These are phyloP conservation scores for Polyergus mexicanus DNA, from an alignment of 1,140 invertebrate genomes.

Conservation along the genomic window DNA sequence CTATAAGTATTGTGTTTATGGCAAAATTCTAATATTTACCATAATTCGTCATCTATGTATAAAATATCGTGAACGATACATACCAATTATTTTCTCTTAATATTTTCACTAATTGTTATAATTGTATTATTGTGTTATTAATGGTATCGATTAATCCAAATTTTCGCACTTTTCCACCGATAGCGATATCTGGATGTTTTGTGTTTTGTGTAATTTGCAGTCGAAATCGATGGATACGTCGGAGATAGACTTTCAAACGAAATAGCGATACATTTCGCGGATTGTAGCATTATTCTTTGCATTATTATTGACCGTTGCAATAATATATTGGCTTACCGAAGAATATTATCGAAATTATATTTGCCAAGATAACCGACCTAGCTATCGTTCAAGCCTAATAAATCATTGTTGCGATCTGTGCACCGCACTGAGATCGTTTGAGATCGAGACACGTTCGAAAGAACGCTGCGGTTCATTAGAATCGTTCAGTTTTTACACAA, in stretches of 20 bases:
- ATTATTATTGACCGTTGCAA: background rate
- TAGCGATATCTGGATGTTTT: slow-evolving; percentile 4
- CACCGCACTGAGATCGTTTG: background rate
- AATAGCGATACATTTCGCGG: background rate
- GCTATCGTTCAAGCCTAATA: slow-evolving; percentile 10
- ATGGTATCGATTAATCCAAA: slow-evolving; percentile 13
- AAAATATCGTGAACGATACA: background rate
- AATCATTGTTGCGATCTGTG: slow-evolving; percentile 18
- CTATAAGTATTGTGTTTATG: background rate
- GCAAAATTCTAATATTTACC: background rate
- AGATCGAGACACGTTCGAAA: background rate
- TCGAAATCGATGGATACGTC: background rate
- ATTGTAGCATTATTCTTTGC: background rate
- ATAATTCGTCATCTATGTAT: background rate
- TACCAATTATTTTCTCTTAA: background rate
- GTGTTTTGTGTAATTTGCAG: background rate
- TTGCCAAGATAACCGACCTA: slow-evolving; percentile 13
- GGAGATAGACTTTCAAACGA: background rate
- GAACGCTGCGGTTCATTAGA: slow-evolving; percentile 22
- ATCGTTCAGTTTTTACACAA: background rate
- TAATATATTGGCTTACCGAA: slow-evolving; percentile 35
- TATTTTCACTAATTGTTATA: background rate
- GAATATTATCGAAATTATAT: slow-evolving; percentile 25
- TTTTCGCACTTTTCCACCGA: background rate
- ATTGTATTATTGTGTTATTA: slow-evolving; percentile 16